Evolutionary conservation across 2,888 invertebrate species (phyloP).

Genomic region (Caenorhabditis doughertyi): DNA sequence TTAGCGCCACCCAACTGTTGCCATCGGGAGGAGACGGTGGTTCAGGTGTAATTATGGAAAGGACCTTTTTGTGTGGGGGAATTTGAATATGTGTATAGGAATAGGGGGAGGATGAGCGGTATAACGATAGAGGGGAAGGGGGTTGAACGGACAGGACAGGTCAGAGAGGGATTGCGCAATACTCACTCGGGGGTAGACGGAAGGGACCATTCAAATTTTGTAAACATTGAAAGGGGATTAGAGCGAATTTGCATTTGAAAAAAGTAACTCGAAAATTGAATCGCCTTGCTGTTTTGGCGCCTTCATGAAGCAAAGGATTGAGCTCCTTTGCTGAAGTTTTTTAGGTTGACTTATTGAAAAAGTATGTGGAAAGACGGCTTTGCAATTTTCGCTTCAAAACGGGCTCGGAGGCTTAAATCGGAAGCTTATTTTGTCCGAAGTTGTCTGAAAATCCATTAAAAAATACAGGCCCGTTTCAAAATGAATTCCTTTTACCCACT

Average conservation of each 20-base stretch:
- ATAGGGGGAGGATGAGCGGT: not conserved
- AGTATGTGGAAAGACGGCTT: no score
- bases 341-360: no score
- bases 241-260: slow-evolving; percentile 22
- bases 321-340: no score
- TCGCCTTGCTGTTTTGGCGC: not conserved
- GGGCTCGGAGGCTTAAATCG: no score
- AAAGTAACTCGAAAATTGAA: not conserved
- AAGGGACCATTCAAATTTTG: not conserved
- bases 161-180: slow-evolving; percentile 30
- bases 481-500: no score
- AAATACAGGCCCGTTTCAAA: no score
- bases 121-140: not conserved
- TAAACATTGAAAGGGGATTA: not conserved
- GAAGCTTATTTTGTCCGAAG: no score
- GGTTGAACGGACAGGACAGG: slow-evolving; percentile 27
- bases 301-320: no score
- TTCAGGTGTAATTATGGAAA: slow-evolving; percentile 25
- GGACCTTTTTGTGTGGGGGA: slow-evolving; percentile 13
- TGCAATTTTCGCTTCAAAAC: no score
- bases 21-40: not conserved
- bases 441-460: no score
- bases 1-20: slow-evolving; percentile 63
- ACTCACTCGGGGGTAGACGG: not conserved
- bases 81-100: slow-evolving; percentile 29